Base-by-base conservation (phyloP, 2,888 invertebrate species). In the Brachypterus glaber region DNA sequence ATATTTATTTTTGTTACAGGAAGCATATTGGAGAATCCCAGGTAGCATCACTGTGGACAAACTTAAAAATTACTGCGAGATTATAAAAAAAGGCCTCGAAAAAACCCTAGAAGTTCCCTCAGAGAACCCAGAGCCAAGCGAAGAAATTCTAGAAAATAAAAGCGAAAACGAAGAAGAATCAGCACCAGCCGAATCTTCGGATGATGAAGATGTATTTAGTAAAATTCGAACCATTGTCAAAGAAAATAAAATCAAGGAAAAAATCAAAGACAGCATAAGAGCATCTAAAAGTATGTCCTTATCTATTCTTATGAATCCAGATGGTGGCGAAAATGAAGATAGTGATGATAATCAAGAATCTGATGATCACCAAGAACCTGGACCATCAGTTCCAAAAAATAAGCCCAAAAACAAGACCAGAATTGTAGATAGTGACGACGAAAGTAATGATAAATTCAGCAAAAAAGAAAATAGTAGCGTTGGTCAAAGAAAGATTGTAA, bases 21-120 rank as follows among this genome's bases (percentile, higher is more conserved):
- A 91, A 72, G 71, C 69, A 41, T 90, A 87, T 62, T 92, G 91
- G 91, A 74, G 90, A 50, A 85, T 91, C 54, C 86, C 91, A 1
- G 73, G 74, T 38, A 68, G 69, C 52, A 67, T 82, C 35, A 67
- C 68, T 39, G 62, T 66, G 29, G 62, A 69, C 15, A 72, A 69
- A n/a, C 69, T 79, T 37, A 68, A 72, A 44, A 72, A 71, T 53
- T 68, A 74, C 14, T 68, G 71, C 35, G 69, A 70, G 50, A 64
- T 76, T 34, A 69, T 79, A 44, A 64, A 68, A 35, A 69, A 73
- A 57, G 74, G 73, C 1, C 56, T 77, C 25, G 69, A 73, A 44
- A 73, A 73, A 46, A 70, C 67, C 44, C 62, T 71, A 3, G 39
- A 26, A 4, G 37, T 55, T 5, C 41, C 44, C 5, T 29, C 38